Base-by-base conservation (phyloP, 2,113 vertebrate genomes). In the Motacilla alba region DNA sequence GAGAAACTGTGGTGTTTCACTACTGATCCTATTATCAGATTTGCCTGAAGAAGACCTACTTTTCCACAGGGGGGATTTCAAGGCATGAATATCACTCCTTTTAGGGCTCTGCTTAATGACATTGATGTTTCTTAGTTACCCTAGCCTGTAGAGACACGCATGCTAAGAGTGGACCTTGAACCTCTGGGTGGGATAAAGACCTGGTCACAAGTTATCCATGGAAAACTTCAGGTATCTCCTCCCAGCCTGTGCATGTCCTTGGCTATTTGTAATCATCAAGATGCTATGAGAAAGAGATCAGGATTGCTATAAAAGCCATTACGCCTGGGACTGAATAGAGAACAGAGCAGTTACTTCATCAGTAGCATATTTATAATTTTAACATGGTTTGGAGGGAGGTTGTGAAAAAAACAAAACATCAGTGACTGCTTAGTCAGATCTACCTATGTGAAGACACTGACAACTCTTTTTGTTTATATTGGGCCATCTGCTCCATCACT, bases 191-290 rank as follows among this genome's bases (percentile, higher is more conserved):
- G 10, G n/a, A 33, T 73, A 41, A 14, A 46, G 53, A 10, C 17
- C 33, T 39, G 58, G 44, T 68, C 10, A 47, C 13, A 52, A 39
- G 13, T 35, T 52, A 52, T 31, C 44, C 0, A 0, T 16, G 10
- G 53, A 73, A 93, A 83, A 50, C 47, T 90, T 75, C 44, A 46
- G 56, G 33, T 22, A 39, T 80, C 26, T 82, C 67, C 28, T 95
- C 53, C 68, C 69, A 93, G 4, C 18, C 31, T 64, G 33, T 87
- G 33, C 35, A 24, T 67, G 31, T 81, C 89, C 90, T 83, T 87
- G 70, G 22, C 23, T 79, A 26, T 81, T 87, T 23, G 9, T n/a
- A 30, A 76, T 87, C 26, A 39, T 60, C 78, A 22, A 59, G 81
- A 67, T 60, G 60, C 43, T 53, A 37, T 74, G 31, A 53, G 41